Percentiles rank a stretch among this genome's conserved stretches.
phyloP scores from a whole-genome alignment of 2,888 invertebrate species.

The Rotaria socialis region DNA sequence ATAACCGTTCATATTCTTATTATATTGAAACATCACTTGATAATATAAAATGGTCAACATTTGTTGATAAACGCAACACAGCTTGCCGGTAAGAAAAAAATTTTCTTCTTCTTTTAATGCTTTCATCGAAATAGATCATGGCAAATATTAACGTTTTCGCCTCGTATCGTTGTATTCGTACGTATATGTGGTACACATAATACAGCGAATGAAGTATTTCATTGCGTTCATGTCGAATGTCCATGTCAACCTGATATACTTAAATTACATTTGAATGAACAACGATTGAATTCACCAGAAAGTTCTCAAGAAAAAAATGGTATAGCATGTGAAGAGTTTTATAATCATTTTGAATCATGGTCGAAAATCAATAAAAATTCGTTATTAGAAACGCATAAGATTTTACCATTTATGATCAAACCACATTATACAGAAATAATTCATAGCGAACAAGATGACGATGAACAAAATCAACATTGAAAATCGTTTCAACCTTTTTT shows the following conservation, averaged over 20 bases:
- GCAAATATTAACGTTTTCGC: constrained; percentile 81
- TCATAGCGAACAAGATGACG: background rate
- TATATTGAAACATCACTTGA: constrained; percentile 62
- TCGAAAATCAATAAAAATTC: background rate
- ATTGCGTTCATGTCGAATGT: constrained; percentile 94
- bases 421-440: background rate
- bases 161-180: constrained; percentile 82
- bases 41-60: constrained; percentile 64
- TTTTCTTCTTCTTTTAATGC: too few relatives aligned
- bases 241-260: constrained; percentile 61
- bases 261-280: constrained; percentile 37
- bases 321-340: background rate
- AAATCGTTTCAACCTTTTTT: background rate
- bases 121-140: constrained; percentile 68
- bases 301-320: background rate
- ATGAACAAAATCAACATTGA: background rate
- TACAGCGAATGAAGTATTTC: constrained; percentile 95
- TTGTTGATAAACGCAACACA: constrained; percentile 80
- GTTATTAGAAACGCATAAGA: background rate
- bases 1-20: constrained; percentile 62
- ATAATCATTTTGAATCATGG: background rate
- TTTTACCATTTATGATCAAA: background rate
- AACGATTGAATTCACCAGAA: too few relatives aligned
- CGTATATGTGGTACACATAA: constrained; percentile 91
- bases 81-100: constrained; percentile 64